phyloP scores from a whole-genome alignment of 1,140 invertebrate genomes.

The Meloidogyne hapla region DNA sequence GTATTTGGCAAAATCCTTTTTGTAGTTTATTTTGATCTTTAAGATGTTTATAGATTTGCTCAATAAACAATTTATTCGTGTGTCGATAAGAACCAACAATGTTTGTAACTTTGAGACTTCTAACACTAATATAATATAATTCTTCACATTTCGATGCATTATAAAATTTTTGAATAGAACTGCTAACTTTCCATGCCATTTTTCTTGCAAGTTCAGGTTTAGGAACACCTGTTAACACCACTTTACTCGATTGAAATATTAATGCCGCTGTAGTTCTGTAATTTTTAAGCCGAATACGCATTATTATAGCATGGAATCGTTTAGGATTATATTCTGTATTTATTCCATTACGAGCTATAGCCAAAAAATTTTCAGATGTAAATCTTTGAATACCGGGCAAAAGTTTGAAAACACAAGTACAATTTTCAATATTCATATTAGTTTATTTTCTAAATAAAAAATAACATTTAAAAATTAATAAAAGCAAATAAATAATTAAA shows the following conservation, averaged over 20 bases:
- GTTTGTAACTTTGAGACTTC: background rate
- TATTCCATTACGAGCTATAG: background rate
- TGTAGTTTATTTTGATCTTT: too few relatives aligned
- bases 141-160: too few relatives aligned
- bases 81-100: background rate
- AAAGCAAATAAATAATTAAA: background rate
- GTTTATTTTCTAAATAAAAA: background rate
- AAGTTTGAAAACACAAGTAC: background rate
- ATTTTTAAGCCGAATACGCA: background rate
- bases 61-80: background rate
- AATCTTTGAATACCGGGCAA: background rate
- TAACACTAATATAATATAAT: background rate
- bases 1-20: background rate
- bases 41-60: background rate
- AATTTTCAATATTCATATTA: conserved; percentile 9
- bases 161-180: background rate
- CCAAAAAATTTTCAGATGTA: background rate
- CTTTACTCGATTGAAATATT: background rate
- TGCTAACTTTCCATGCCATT: background rate
- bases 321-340: background rate
- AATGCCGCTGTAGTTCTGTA: background rate
- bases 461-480: background rate
- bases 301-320: conserved; percentile 16
- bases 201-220: background rate
- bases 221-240: background rate